phyloP scores from a whole-genome alignment of 2,888 invertebrate species.

The Drosophila pseudotakahashii region DNA sequence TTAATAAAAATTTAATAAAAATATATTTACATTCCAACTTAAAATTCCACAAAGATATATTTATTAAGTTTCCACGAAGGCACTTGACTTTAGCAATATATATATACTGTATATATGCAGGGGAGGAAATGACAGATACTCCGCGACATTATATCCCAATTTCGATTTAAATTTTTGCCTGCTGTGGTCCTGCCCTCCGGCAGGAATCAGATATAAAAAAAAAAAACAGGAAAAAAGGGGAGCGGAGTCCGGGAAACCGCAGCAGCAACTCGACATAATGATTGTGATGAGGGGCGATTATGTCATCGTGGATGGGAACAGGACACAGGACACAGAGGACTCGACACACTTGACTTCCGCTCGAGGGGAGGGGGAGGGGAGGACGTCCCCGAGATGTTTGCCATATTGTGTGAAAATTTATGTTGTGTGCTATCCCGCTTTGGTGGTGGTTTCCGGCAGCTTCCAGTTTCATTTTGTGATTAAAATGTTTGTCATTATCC shows the following conservation, averaged over 20 bases:
- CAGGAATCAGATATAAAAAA: neutral
- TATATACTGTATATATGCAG: neutral
- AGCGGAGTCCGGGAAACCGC: constrained; percentile 11
- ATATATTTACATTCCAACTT: too few species aligned
- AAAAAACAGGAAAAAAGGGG: neutral
- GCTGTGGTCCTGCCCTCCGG: constrained; percentile 12
- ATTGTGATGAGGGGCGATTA: constrained; percentile 19
- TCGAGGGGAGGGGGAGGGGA: constrained; percentile 39
- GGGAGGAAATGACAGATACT: constrained; percentile 10
- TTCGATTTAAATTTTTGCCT: constrained; percentile 33
- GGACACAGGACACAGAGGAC: constrained; percentile 11
- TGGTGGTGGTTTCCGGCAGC: constrained; percentile 53
- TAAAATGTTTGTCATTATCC: constrained; percentile 83
- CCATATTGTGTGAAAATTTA: constrained; percentile 61
- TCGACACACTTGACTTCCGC: constrained; percentile 77
- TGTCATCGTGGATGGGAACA: constrained; percentile 6
- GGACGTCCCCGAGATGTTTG: constrained; percentile 31
- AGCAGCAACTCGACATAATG: constrained; percentile 9
- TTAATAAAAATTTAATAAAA: too few species aligned
- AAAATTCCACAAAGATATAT: too few species aligned
- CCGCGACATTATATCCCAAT: constrained; percentile 13
- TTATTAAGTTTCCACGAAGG: neutral
- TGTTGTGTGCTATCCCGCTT: constrained; percentile 19
- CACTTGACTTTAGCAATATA: constrained; percentile 15
- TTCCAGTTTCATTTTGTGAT: constrained; percentile 62